Evolutionary conservation across 1,140 invertebrate species (phyloP).

Genomic region (Drosophila kanapiae): DNA sequence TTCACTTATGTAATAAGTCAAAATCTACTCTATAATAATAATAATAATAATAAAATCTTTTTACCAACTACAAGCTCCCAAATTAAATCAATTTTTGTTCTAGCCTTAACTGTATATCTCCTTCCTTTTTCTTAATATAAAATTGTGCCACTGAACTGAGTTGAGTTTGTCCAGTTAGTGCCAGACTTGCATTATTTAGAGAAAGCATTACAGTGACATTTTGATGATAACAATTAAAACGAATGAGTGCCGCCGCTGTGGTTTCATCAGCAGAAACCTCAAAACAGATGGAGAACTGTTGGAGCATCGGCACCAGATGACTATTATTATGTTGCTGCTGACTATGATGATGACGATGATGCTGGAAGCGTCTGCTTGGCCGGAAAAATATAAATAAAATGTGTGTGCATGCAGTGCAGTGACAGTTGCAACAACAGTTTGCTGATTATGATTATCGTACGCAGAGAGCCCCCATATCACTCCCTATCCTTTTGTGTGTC

Average conservation of each 20-base stretch:
- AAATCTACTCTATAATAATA: no score
- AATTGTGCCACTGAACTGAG: background rate
- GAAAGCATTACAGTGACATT: conserved; percentile 21
- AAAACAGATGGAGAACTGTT: conserved; percentile 30
- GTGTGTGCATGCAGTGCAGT: conserved; percentile 23
- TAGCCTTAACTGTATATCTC: background rate
- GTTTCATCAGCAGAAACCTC: conserved; percentile 33
- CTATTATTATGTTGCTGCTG: conserved; percentile 6
- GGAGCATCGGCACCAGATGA: conserved; percentile 31
- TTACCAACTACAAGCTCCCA: background rate
- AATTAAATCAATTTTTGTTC: background rate
- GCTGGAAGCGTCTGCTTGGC: conserved; percentile 58
- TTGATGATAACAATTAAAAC: conserved; percentile 72
- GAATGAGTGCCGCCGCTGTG: conserved; percentile 54
- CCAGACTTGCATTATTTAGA: background rate
- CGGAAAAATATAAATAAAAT: conserved; percentile 74
- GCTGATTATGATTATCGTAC: conserved; percentile 45
- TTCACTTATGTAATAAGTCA: no score
- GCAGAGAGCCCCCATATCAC: conserved; percentile 23
- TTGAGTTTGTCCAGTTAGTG: background rate
- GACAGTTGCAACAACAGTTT: conserved; percentile 56
- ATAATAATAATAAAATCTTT: no score
- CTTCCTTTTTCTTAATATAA: no score
- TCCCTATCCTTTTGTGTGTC: background rate
- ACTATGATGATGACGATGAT: conserved; percentile 12